A percentile compares a stretch with the other conserved stretches of the same genome.
These are phyloP conservation scores for Dissostichus mawsoni DNA, from an alignment of 2,113 vertebrate genomes.

Conservation along the genomic window DNA sequence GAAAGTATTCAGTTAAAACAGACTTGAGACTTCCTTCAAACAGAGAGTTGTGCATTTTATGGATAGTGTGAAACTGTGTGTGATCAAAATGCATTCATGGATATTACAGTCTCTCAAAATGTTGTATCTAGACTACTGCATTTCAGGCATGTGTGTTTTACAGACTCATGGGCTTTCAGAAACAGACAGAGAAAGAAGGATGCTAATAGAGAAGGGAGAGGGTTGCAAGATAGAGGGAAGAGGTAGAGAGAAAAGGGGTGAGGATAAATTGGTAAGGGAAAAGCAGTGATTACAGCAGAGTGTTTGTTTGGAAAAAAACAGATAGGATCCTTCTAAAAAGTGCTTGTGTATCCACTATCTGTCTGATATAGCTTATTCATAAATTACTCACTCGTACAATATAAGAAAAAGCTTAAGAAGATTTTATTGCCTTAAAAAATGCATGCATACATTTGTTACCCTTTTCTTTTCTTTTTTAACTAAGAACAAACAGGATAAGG, in stretches of 20 bases:
- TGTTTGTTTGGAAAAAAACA: background rate
- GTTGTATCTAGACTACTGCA: conserved; percentile 13
- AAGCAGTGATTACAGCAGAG: conserved; percentile 13
- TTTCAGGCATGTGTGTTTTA: conserved; percentile 35
- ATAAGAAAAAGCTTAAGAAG: background rate
- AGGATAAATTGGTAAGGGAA: conserved; percentile 19
- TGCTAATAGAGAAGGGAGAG: background rate
- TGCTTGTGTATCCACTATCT: background rate
- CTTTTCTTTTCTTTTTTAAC: no score
- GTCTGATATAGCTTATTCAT: background rate
- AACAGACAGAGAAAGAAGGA: background rate
- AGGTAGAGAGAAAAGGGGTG: conserved; percentile 22
- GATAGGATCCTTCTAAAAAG: background rate
- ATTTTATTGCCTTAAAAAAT: background rate
- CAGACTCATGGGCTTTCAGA: conserved; percentile 4
- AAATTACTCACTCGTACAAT: no score
- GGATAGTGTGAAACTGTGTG: conserved; percentile 29
- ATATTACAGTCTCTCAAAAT: conserved; percentile 26
- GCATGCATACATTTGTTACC: background rate
- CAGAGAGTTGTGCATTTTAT: conserved; percentile 3
- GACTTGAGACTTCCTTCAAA: conserved; percentile 5
- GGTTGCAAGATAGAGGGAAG: conserved; percentile 61
- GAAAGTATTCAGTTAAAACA: conserved; percentile 25
- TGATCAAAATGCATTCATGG: conserved; percentile 37
- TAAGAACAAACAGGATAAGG: no score